These are phyloP conservation scores for Lumbricus terrestris DNA, from an alignment of 2,888 invertebrate species.

Conservation along the genomic window DNA sequence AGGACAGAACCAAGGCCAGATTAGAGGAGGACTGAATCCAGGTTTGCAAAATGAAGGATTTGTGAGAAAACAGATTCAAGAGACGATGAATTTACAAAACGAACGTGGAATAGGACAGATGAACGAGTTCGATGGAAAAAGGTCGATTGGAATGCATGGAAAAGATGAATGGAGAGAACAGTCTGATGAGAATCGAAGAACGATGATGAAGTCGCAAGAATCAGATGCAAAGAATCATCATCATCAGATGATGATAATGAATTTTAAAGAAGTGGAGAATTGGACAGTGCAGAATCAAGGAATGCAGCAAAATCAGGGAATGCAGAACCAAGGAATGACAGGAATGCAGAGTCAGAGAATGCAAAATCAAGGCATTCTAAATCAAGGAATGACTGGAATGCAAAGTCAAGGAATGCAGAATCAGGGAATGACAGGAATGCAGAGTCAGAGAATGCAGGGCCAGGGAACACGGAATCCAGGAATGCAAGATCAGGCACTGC, in stretches of 20 bases:
- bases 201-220: background rate
- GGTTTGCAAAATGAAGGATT: slow-evolving; percentile 3
- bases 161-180: background rate
- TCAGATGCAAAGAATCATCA: background rate
- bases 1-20: background rate
- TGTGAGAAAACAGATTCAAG: background rate
- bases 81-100: background rate
- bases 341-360: background rate
- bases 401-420: background rate
- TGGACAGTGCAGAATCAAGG: background rate
- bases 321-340: background rate
- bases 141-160: background rate
- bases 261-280: too few species aligned
- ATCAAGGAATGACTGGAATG: background rate
- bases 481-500: background rate
- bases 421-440: background rate
- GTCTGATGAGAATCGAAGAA: background rate
- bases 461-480: background rate
- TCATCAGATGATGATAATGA: background rate
- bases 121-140: background rate
- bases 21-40: background rate
- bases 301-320: background rate
- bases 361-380: background rate
- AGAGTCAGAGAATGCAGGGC: background rate
- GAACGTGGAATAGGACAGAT: background rate